Evolutionary conservation across 1,140 invertebrate genomes (phyloP).

Genomic region (Frieseomelitta varia): DNA sequence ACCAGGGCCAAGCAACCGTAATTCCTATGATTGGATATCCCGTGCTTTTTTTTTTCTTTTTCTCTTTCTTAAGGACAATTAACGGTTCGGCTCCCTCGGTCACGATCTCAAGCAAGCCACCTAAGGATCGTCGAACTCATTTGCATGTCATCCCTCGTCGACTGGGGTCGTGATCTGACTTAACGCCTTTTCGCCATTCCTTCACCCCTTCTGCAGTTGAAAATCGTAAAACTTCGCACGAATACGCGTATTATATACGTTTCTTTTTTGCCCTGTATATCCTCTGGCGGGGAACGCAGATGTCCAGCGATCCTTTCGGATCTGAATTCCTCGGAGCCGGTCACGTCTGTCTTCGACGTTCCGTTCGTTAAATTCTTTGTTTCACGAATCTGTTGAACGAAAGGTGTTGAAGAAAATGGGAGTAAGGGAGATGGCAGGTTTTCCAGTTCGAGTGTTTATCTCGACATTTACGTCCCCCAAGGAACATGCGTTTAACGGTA

Average conservation of each 20-base stretch:
- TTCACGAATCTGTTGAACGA: too few species aligned
- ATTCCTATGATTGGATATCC: background rate
- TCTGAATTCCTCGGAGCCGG: conserved; percentile 2
- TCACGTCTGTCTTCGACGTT: conserved; percentile 16
- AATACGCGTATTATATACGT: conserved; percentile 34
- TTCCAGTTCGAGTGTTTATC: conserved; percentile 40
- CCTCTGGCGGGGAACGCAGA: conserved; percentile 29
- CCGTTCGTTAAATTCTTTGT: background rate
- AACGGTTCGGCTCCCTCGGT: conserved; percentile 20
- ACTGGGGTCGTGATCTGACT: conserved; percentile 74
- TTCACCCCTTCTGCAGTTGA: conserved; percentile 21
- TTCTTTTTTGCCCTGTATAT: background rate
- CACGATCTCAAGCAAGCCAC: background rate
- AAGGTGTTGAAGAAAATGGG: background rate
- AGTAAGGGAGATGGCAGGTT: background rate
- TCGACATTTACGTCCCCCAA: conserved; percentile 23
- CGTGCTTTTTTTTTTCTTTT: background rate
- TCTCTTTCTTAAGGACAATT: background rate
- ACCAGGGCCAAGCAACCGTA: background rate
- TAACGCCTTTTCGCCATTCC: conserved; percentile 78
- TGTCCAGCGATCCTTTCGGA: conserved; percentile 6
- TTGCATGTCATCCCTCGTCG: conserved; percentile 76
- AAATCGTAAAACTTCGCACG: conserved; percentile 56
- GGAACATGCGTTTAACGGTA: conserved; percentile 61
- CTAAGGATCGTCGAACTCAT: conserved; percentile 54